Base-by-base conservation (phyloP, 2,888 invertebrate species). In the Oegoconia quadripuncta region DNA sequence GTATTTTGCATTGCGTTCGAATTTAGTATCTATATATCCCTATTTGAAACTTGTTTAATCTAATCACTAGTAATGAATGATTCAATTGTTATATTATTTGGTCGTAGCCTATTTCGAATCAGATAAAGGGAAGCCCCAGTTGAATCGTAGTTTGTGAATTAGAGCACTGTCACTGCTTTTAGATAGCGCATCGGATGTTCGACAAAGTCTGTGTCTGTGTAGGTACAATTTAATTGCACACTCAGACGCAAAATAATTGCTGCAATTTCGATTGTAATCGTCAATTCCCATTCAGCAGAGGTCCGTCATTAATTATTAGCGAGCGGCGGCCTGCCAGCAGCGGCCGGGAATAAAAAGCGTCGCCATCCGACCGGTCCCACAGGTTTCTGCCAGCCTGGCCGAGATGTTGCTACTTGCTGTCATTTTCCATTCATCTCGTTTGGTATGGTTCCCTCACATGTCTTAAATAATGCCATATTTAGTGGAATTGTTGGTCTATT, bases 311-410 rank as follows among this genome's bases (percentile, higher is more conserved):
- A 62, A 59, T 48, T 52, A 23, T 39, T 36, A 41, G 44, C 46
- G 52, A 39, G 42, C 12, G 51, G 48, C 48, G 46, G 43, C 40
- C 44, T n/a, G 51, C 48, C 50, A 45, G 43, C 42, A 46, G 48
- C 47, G 50, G 50, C 48, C 49, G 58, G 56, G 59, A 59, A 64
- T 63, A 79, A 79, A 78, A 79, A 79, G 59, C 63, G 52, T 52
- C 51, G 54, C 51, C 54, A 39, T 16, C 42, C 54, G 68, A 80
- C 80, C 76, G 75, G 81, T 80, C 74, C 55, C 62, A 64, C 80
- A 65, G 74, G 81, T 78, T 80, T 57, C 56, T 48, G 38, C 33
- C 51, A 48, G 39, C 41, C 42, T 44, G 7, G 30, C 38, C 22
- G 22, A 6, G 13, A 23, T 15, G 18, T 26, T 28, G 23, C 23